Conservation (phyloP, 2,888 invertebrate species). For the Coecobrya sp. region DNA sequence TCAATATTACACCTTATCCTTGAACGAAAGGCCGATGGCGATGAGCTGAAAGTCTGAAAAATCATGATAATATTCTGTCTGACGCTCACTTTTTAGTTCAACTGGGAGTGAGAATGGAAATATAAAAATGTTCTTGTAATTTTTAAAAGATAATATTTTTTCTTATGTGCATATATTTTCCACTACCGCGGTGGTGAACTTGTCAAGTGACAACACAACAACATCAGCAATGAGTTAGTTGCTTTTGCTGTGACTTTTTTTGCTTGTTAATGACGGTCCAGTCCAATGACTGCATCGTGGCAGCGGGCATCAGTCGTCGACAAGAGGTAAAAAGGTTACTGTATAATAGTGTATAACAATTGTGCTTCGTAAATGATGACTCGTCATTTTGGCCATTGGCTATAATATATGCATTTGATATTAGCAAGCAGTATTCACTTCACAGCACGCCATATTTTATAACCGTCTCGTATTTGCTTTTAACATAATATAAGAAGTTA, state of each 20-base stretch:
- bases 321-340: conserved; percentile 64
- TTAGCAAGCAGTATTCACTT: neutral
- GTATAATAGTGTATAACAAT: neutral
- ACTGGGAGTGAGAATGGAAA: neutral
- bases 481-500: neutral
- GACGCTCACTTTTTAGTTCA: too few relatives aligned
- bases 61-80: neutral
- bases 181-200: conserved; percentile 7
- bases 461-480: conserved; percentile 6
- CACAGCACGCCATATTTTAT: conserved; percentile 38
- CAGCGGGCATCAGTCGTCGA: neutral
- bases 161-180: neutral
- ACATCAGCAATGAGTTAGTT: conserved; percentile 14
- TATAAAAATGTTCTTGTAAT: neutral
- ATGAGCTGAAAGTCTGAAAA: too few relatives aligned
- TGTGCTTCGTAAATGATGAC: conserved; percentile 22
- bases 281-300: neutral
- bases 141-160: conserved; percentile 28
- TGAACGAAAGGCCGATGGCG: too few relatives aligned
- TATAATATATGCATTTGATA: neutral
- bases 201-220: conserved; percentile 53
- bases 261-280: conserved; percentile 37
- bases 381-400: conserved; percentile 17
- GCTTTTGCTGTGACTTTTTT: conserved; percentile 7
- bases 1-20: neutral